Evolutionary conservation across 2,113 vertebrate species (phyloP), one percentile per base, ranked within the genome.

Genomic region (Taxidea taxus): DNA sequence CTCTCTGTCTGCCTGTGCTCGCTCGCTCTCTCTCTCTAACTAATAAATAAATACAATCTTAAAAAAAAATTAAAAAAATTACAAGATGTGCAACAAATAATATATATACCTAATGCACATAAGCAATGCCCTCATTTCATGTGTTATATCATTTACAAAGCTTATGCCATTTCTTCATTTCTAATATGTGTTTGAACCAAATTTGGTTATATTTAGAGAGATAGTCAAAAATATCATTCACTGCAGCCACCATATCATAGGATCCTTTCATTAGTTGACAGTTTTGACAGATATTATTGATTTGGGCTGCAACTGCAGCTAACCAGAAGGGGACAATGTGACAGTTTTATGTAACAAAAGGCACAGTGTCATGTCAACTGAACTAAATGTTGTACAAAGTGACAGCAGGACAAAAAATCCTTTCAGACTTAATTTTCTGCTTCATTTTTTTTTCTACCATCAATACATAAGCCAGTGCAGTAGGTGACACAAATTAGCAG

Each of bases 341-440:
- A 99, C 98, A 99, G 98, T 98, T 99, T 99, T 99, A 99, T 99
- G 98, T 98, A 99, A 99, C 99, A 99, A 99, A 99, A 99, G 99
- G 97, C 98, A 98, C 98, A 98, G 98, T 99, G 99, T 99, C 98
- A 99, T 99, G 98, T 99, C 99, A 99, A 98, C 98, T 98, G 98
- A 98, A 99, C 98, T 99, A 99, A 99, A 99, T 98, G 98, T 98
- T 98, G 99, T 98, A 98, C 98, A 99, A 98, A 99, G 98, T 99
- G 99, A 99, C 99, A 99, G 99, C 98, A 98, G 98, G 98, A 99
- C 99, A 99, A 99, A 99, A 99, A 99, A 90, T 98, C 98, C 99
- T 98, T 99, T 99, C 98, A 98, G 98, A 98, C 98, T 98, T 99
- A 98, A 99, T 99, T 99, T 99, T 99, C 99, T 99, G 98, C 99